Percentiles rank a stretch among this genome's conserved stretches.
These are phyloP conservation scores for Tupaia tana DNA, from an alignment of 2,113 vertebrate species.

Conservation along the genomic window DNA sequence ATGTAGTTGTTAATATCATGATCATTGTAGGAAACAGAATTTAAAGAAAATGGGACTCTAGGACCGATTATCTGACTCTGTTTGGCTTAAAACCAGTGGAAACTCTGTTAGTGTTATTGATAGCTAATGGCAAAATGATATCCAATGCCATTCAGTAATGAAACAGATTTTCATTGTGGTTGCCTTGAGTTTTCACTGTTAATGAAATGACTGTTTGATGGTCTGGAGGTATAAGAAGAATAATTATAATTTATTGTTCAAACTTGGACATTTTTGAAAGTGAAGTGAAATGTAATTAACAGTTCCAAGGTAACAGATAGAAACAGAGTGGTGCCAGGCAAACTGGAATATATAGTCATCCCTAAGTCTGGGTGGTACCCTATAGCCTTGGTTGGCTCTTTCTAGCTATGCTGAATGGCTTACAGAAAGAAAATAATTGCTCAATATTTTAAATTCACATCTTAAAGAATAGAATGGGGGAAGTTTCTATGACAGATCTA, in stretches of 20 bases:
- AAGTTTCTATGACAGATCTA: not conserved
- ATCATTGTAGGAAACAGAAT: not conserved
- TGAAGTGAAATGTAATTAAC: not conserved
- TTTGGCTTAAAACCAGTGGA: not conserved
- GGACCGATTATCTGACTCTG: not conserved
- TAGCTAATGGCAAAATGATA: not conserved
- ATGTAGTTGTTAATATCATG: not conserved
- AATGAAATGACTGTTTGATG: not conserved
- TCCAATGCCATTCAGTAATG: not conserved
- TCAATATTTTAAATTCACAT: not conserved
- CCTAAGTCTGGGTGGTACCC: not conserved
- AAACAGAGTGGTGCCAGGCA: not conserved
- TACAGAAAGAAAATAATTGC: conserved; percentile 9
- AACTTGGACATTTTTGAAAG: conserved; percentile 26
- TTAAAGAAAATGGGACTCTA: not conserved
- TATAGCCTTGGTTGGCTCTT: not conserved
- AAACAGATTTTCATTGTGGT: not conserved
- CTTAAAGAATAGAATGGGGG: not conserved
- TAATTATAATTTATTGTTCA: not conserved
- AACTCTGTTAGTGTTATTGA: not conserved
- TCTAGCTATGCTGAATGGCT: not conserved
- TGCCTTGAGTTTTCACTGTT: not conserved
- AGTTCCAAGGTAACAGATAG: not conserved
- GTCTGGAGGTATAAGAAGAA: not conserved
- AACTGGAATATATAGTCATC: not conserved